These are phyloP conservation scores for Sylvia borin DNA, from an alignment of 2,797 vertebrate genomes.

Conservation along the genomic window DNA sequence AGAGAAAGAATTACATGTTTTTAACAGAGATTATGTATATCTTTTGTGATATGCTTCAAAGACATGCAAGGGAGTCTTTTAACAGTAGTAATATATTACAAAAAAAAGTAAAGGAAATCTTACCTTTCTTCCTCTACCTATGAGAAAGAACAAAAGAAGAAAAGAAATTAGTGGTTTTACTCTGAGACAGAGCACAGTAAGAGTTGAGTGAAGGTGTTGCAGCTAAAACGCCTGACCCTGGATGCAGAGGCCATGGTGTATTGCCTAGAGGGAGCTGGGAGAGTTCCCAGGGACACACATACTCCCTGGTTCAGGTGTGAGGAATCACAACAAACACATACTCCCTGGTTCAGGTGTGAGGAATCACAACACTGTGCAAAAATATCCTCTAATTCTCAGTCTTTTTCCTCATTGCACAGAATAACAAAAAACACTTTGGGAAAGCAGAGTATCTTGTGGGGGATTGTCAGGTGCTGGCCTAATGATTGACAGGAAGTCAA, in stretches of 20 bases:
- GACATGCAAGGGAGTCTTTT: neutral
- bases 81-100: neutral
- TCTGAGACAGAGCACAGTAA: neutral
- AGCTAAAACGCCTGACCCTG: neutral
- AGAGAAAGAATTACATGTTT: neutral
- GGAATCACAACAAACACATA: rapidly evolving
- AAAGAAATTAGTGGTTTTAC: slow-evolving; percentile 8
- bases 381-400: neutral
- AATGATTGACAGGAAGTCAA: neutral
- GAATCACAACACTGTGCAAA: neutral
- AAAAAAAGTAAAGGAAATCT: neutral
- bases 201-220: neutral
- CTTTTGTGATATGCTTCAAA: neutral
- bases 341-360: neutral
- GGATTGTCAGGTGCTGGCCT: neutral
- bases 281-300: neutral
- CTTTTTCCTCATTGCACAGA: neutral
- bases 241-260: neutral
- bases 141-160: slow-evolving; percentile 34
- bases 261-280: neutral
- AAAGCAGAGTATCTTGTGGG: neutral
- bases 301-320: neutral
- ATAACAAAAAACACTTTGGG: neutral
- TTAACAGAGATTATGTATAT: neutral
- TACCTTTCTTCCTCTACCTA: slow-evolving; percentile 88